A percentile compares a stretch with the other conserved stretches of the same genome.
Conservation (phyloP, 2,888 invertebrate genomes). For the Cantharis rustica region DNA sequence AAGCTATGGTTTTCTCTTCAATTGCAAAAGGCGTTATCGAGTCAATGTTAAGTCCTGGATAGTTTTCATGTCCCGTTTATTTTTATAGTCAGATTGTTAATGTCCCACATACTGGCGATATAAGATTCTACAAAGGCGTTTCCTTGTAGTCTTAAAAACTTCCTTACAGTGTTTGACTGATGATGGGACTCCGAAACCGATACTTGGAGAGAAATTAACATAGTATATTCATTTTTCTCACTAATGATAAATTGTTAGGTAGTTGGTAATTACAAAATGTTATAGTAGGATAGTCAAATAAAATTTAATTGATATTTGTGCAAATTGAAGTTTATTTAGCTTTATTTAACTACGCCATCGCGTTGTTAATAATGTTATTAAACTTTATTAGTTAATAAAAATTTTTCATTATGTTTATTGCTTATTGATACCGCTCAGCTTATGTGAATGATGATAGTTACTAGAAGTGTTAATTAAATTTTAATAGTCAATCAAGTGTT, state of each 20-base stretch:
- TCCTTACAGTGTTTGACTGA: background rate
- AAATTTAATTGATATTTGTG: background rate
- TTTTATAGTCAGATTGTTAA: background rate
- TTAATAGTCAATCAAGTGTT: background rate
- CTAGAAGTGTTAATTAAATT: background rate
- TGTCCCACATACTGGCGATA: background rate
- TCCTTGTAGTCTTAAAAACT: background rate
- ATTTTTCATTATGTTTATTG: background rate
- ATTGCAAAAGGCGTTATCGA: background rate
- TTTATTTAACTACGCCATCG: background rate
- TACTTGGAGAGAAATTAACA: background rate
- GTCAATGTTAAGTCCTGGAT: background rate
- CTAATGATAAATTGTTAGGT: too few species aligned
- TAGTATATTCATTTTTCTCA: too few species aligned
- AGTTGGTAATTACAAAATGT: background rate
- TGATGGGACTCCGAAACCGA: background rate
- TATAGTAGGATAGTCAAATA: background rate
- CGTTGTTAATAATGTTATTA: background rate
- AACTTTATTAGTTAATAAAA: background rate
- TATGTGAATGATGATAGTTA: background rate
- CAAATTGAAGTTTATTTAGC: background rate
- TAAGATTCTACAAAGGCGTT: background rate
- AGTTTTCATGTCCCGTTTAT: background rate
- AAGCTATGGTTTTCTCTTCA: background rate
- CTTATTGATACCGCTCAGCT: background rate